Percentiles rank a stretch among this genome's conserved stretches.
These are phyloP conservation scores for Sitophilus oryzae DNA, from an alignment of 1,140 invertebrate species.

Conservation along the genomic window DNA sequence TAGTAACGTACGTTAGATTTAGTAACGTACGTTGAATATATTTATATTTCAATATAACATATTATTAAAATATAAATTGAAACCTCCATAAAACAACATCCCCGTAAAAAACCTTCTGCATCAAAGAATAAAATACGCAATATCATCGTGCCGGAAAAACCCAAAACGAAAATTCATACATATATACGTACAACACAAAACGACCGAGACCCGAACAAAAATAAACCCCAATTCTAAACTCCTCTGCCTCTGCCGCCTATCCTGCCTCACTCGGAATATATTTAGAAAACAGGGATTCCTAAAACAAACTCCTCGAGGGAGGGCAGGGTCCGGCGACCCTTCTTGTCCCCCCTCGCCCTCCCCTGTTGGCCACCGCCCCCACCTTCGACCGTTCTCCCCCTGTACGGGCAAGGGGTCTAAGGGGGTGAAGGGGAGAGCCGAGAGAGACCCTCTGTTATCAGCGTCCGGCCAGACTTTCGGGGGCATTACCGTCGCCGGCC, in stretches of 20 bases:
- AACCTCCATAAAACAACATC: too few relatives aligned
- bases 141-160: too few relatives aligned
- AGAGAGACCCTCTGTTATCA: constrained; percentile 43
- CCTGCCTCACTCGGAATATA: constrained; percentile 25
- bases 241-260: neutral
- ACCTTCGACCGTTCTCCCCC: neutral
- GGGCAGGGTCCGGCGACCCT: constrained; percentile 24
- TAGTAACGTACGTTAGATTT: too few relatives aligned
- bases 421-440: constrained; percentile 19
- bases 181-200: too few relatives aligned
- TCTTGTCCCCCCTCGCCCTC: constrained; percentile 6
- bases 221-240: neutral
- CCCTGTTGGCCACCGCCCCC: constrained; percentile 7
- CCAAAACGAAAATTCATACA: too few relatives aligned
- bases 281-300: constrained; percentile 23
- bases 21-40: too few relatives aligned
- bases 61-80: too few relatives aligned
- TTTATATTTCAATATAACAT: too few relatives aligned
- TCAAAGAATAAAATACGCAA: too few relatives aligned
- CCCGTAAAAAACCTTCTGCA: too few relatives aligned
- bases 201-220: neutral
- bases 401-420: neutral
- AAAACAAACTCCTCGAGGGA: constrained; percentile 24
- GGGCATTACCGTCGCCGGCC: constrained; percentile 42
- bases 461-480: constrained; percentile 42